These are phyloP conservation scores for Xylocampa areola DNA, from an alignment of 2,888 invertebrate genomes.

Conservation along the genomic window DNA sequence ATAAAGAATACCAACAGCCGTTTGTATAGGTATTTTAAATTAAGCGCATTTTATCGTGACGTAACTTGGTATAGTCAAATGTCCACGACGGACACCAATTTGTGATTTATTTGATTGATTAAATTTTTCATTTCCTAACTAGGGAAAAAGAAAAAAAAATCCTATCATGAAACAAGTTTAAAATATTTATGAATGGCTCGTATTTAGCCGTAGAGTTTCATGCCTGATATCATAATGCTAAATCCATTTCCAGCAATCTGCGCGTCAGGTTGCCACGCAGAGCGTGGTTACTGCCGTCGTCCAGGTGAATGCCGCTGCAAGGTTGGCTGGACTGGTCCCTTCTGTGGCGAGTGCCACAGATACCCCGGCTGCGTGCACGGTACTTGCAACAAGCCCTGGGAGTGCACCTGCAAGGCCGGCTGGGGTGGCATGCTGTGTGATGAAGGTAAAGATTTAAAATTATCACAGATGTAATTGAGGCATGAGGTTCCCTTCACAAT, in stretches of 20 bases:
- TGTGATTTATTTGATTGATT: too few species aligned
- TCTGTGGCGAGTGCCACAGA: conserved; percentile 93
- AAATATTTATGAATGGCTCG: too few species aligned
- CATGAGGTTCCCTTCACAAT: too few species aligned
- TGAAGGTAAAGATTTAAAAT: conserved; percentile 90
- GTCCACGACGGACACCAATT: too few species aligned
- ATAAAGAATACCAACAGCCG: too few species aligned
- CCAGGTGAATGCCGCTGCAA: conserved; percentile 92
- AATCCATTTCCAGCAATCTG: conserved; percentile 92
- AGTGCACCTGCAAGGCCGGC: conserved; percentile 96
- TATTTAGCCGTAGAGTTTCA: background rate
- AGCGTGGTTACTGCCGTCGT: conserved; percentile 95
- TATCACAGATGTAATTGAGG: background rate
- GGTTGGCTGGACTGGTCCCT: conserved; percentile 96
- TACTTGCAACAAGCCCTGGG: conserved; percentile 95
- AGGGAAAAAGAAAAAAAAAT: too few species aligned
- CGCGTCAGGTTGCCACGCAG: conserved; percentile 94
- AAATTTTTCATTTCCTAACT: too few species aligned
- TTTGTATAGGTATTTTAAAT: too few species aligned
- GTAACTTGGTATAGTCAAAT: too few species aligned
- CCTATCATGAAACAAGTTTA: too few species aligned
- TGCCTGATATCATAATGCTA: background rate
- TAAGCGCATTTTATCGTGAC: too few species aligned
- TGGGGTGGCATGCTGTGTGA: conserved; percentile 98
- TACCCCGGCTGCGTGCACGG: conserved; percentile 98